Base-by-base conservation (phyloP, 2,113 vertebrate genomes). In the Catharus minimus region DNA sequence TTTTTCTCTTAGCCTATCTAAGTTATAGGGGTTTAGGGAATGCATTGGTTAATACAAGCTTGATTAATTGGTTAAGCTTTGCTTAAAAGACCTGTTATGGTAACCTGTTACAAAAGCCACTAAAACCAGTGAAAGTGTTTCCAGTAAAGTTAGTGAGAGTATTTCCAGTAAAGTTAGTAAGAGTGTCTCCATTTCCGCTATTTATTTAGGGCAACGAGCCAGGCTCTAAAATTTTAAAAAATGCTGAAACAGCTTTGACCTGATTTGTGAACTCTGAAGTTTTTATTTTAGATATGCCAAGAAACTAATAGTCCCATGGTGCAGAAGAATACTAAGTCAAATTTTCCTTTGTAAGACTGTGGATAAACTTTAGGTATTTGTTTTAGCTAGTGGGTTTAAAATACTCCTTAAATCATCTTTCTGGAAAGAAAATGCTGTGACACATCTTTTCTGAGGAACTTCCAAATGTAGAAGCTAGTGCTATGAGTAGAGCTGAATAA, bases 141-240 rank as follows among this genome's bases (percentile, higher is more conserved):
- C 57, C 84, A 69, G 72, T 78, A 78, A 92, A 89, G 41, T 76
- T 28, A 91, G 24, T 53, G 39, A 66, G 38, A 76, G 26, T 62
- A 27, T 65, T 86, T 82, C 55, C 81, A 62, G 67, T 84, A 84
- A 91, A 89, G 53, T 79, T 32, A 93, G 55, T 68, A 22, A 80
- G 13, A 87, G 38, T 76, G 32, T 65, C 83, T 73, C 71, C 23
- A 71, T 82, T 94, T 94, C 82, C 89, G 89, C 55, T 92, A 16
- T 66, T 93, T 82, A 76, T 90, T 66, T 74, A 80, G 32, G 64
- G 44, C 72, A 88, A 16, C 71, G 56, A 81, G 44, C 89, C 75
- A 88, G 55, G 27, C 15, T 58, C 27, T 77, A 79, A 76, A 85
- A 85, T 84, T 68, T 79, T 1, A 69, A 65, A 66, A 75, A 67